Percentiles rank a stretch among this genome's conserved stretches.
Conservation (phyloP, 2,888 invertebrate genomes). For the Tenthredo amoena region DNA sequence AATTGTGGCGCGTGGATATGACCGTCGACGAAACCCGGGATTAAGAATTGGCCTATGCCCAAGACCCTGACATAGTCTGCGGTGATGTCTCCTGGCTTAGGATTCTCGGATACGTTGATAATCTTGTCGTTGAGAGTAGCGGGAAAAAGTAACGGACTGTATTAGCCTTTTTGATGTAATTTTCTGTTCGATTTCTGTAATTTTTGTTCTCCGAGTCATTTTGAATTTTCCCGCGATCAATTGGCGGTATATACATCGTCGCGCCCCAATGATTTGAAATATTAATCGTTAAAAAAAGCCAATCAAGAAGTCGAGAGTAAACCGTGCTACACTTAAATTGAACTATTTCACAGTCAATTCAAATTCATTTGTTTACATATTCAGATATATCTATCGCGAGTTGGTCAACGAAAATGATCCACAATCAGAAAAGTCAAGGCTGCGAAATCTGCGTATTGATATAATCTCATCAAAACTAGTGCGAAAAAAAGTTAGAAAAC, state of each 20-base stretch:
- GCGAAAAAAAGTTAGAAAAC: not conserved
- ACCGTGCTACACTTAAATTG: not conserved
- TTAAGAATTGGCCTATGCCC: slow-evolving; percentile 83
- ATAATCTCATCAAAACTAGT: not conserved
- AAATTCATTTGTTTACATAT: not conserved
- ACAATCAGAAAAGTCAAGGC: not conserved
- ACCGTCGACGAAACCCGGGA: slow-evolving; percentile 94
- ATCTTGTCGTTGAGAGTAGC: slow-evolving; percentile 63
- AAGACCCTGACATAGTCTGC: slow-evolving; percentile 63
- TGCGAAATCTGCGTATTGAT: not conserved
- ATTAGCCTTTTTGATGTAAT: not conserved
- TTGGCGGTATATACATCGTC: not conserved
- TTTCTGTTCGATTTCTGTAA: not conserved
- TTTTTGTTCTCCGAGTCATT: slow-evolving; percentile 36
- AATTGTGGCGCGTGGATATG: slow-evolving; percentile 96
- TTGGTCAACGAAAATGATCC: not conserved
- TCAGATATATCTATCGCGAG: not conserved
- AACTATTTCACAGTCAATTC: not conserved
- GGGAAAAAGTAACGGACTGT: not conserved
- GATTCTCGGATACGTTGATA: slow-evolving; percentile 60
- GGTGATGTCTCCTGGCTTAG: slow-evolving; percentile 56
- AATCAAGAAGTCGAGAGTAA: not conserved
- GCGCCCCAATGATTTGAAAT: not conserved
- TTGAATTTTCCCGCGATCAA: slow-evolving; percentile 44
- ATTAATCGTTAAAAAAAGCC: not conserved